Conservation (phyloP, 1,140 invertebrate genomes). For the Tetragnatha versicolor region DNA sequence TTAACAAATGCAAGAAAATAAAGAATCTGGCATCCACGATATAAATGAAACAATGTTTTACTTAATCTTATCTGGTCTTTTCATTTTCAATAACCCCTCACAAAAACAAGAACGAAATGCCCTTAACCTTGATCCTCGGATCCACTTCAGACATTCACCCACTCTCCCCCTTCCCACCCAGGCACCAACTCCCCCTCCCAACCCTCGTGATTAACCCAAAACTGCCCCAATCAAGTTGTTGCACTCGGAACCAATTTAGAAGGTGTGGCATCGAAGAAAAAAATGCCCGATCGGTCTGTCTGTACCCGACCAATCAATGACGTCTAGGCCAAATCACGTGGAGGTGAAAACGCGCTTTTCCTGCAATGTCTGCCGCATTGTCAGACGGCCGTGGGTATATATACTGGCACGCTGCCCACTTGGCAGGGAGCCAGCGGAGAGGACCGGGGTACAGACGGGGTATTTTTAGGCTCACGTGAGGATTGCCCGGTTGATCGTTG, state of each 20-base stretch:
- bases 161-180: too few species aligned
- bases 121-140: too few species aligned
- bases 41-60: too few species aligned
- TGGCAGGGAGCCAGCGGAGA: slow-evolving; percentile 26
- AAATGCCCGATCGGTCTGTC: not conserved
- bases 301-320: slow-evolving; percentile 28
- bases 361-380: slow-evolving; percentile 54
- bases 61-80: too few species aligned
- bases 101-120: too few species aligned
- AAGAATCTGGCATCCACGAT: too few species aligned
- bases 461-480: slow-evolving; percentile 42
- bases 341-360: slow-evolving; percentile 33
- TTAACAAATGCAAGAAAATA: too few species aligned
- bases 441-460: slow-evolving; percentile 3
- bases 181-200: not conserved
- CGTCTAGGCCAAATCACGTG: slow-evolving; percentile 11
- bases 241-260: not conserved
- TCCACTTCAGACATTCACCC: too few species aligned
- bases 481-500: not conserved
- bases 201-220: not conserved
- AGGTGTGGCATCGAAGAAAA: not conserved
- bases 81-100: too few species aligned
- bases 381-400: not conserved
- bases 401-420: slow-evolving; percentile 41
- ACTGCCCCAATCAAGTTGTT: not conserved